Conservation (phyloP, 2,113 vertebrate species). For the Copsychus sechellarum region DNA sequence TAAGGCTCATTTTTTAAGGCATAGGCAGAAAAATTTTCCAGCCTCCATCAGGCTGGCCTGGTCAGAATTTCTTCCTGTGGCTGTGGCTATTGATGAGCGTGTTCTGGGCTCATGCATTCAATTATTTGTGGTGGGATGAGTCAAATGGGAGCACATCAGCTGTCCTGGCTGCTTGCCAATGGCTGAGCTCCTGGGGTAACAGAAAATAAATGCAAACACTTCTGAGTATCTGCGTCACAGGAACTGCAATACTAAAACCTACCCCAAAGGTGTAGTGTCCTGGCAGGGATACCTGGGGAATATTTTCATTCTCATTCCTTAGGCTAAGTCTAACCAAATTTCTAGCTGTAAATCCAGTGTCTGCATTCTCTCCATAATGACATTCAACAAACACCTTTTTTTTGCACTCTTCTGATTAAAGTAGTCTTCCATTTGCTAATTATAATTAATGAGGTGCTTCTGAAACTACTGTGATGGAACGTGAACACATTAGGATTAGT, state of each 20-base stretch:
- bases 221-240: not conserved
- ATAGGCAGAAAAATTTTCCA: not conserved
- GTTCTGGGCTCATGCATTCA: not conserved
- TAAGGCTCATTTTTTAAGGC: not conserved
- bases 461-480: not conserved
- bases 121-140: not conserved
- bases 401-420: not conserved
- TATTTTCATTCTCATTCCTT: not conserved
- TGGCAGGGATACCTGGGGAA: not conserved
- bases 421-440: conserved; percentile 26
- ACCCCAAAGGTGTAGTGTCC: not conserved
- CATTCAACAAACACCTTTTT: not conserved
- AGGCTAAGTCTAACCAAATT: not conserved
- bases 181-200: not conserved
- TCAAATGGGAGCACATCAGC: not conserved
- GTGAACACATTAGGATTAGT: not conserved
- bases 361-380: not conserved
- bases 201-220: not conserved
- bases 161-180: not conserved
- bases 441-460: conserved; percentile 2
- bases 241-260: not conserved
- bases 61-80: not conserved
- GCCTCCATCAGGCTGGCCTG: not conserved
- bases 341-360: not conserved
- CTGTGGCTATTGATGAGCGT: not conserved